A percentile compares a stretch with the other conserved stretches of the same genome.
phyloP scores from a whole-genome alignment of 2,888 invertebrate genomes.

The Brenthis ino region DNA sequence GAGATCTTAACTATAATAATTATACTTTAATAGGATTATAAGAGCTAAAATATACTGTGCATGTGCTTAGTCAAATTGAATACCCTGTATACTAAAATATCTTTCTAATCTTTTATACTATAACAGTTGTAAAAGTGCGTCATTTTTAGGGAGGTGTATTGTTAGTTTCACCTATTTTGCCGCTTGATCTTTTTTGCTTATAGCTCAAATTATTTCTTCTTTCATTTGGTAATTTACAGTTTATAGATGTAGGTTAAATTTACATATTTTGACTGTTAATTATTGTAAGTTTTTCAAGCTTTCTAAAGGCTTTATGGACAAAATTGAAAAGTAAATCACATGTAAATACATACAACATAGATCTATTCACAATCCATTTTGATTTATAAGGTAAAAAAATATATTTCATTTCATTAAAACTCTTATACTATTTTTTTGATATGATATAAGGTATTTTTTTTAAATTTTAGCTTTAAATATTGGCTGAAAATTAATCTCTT shows the following conservation, averaged over 20 bases:
- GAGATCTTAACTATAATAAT: constrained; percentile 31
- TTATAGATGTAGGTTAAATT: constrained; percentile 9
- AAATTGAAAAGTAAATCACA: constrained; percentile 18
- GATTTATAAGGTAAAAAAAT: constrained; percentile 23
- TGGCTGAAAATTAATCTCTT: not conserved
- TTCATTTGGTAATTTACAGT: constrained; percentile 5
- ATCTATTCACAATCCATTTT: constrained; percentile 14
- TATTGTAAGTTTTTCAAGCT: constrained; percentile 11
- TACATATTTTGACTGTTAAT: constrained; percentile 4
- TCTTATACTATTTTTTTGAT: constrained; percentile 12
- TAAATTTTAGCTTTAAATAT: constrained; percentile 10
- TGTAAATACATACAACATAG: constrained; percentile 19
- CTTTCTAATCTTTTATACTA: constrained; percentile 33
- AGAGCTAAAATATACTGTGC: constrained; percentile 37
- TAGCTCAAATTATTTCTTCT: constrained; percentile 17
- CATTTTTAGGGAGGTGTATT: constrained; percentile 29
- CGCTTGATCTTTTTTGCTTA: constrained; percentile 7
- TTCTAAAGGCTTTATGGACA: constrained; percentile 11
- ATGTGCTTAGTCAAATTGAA: constrained; percentile 36
- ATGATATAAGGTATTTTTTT: not conserved
- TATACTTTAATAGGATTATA: constrained; percentile 30
- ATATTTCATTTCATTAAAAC: constrained; percentile 19
- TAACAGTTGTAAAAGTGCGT: constrained; percentile 31
- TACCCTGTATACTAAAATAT: constrained; percentile 43
- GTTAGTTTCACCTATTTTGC: constrained; percentile 13